Evolutionary conservation across 1,140 invertebrate species (phyloP).

Genomic region (Sweltsa coloradensis): DNA sequence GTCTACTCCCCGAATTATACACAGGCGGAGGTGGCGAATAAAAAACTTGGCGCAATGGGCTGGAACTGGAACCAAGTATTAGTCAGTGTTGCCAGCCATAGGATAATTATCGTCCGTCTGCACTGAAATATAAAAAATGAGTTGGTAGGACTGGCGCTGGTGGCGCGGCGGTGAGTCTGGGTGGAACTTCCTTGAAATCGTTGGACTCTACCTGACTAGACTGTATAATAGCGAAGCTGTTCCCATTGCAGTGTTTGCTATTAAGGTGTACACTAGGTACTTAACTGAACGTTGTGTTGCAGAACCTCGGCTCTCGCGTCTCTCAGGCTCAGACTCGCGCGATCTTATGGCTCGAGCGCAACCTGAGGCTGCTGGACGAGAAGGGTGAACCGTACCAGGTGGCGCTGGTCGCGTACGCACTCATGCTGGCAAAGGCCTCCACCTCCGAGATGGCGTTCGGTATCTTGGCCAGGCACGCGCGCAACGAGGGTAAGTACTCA

Average conservation of each 20-base stretch:
- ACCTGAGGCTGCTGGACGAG: conserved; percentile 58
- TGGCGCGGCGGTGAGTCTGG: too few relatives aligned
- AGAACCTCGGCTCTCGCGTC: conserved; percentile 57
- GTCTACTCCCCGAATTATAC: too few relatives aligned
- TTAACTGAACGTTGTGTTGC: conserved; percentile 7
- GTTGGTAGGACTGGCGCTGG: too few relatives aligned
- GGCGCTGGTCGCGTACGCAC: conserved; percentile 76
- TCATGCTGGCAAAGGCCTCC: conserved; percentile 64
- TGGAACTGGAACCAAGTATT: too few relatives aligned
- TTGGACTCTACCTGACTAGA: conserved; percentile 8
- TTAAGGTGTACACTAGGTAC: not conserved
- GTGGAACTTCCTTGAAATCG: conserved; percentile 6
- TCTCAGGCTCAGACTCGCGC: conserved; percentile 55
- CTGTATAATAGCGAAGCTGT: not conserved
- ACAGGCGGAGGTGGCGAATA: too few relatives aligned
- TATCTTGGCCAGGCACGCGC: conserved; percentile 49
- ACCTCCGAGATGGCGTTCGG: conserved; percentile 69
- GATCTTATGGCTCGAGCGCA: conserved; percentile 69
- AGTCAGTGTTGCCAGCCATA: too few relatives aligned
- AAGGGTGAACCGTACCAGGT: conserved; percentile 68
- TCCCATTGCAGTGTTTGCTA: not conserved
- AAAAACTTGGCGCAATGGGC: too few relatives aligned
- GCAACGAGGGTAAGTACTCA: conserved; percentile 47
- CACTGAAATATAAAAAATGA: too few relatives aligned
- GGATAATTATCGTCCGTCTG: too few relatives aligned